Evolutionary conservation across 2,797 vertebrate species (phyloP).

Genomic region (Syngnathus rostellatus): DNA sequence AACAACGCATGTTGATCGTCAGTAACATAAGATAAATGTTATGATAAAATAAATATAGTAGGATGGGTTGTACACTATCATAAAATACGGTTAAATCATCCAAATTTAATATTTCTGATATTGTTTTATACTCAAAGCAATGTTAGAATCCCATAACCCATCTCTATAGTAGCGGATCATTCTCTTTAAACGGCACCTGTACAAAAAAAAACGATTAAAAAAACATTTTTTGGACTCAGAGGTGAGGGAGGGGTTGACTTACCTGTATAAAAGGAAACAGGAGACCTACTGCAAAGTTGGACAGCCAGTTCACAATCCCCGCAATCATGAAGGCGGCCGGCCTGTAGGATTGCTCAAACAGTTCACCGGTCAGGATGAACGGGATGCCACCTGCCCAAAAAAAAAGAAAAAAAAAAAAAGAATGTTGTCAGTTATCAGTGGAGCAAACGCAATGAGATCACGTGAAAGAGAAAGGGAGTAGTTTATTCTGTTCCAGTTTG

Average conservation of each 20-base stretch:
- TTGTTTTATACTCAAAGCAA: not conserved
- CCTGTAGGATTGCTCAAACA: constrained; percentile 85
- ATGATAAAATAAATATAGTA: too few relatives aligned
- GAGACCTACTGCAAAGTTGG: constrained; percentile 83
- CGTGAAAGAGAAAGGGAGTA: not conserved
- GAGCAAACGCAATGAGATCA: not conserved
- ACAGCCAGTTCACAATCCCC: constrained; percentile 85
- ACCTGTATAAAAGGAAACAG: constrained; percentile 94
- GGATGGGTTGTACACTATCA: too few relatives aligned
- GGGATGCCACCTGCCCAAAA: constrained; percentile 81
- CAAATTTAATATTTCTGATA: too few relatives aligned
- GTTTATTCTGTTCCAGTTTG: not conserved
- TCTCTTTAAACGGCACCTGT: not conserved
- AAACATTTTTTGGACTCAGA: not conserved
- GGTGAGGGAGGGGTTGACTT: constrained; percentile 20
- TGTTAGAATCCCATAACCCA: not conserved
- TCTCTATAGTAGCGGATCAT: not conserved
- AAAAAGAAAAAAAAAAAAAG: not conserved
- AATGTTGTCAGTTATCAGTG: constrained; percentile 1
- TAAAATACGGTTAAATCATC: too few relatives aligned
- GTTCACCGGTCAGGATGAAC: constrained; percentile 84
- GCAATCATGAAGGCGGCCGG: constrained; percentile 85
- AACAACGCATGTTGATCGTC: too few relatives aligned
- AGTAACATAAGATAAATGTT: too few relatives aligned
- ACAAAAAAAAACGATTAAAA: not conserved